These are phyloP conservation scores for Noctilio leporinus DNA, from an alignment of 2,113 vertebrate species.

Conservation along the genomic window DNA sequence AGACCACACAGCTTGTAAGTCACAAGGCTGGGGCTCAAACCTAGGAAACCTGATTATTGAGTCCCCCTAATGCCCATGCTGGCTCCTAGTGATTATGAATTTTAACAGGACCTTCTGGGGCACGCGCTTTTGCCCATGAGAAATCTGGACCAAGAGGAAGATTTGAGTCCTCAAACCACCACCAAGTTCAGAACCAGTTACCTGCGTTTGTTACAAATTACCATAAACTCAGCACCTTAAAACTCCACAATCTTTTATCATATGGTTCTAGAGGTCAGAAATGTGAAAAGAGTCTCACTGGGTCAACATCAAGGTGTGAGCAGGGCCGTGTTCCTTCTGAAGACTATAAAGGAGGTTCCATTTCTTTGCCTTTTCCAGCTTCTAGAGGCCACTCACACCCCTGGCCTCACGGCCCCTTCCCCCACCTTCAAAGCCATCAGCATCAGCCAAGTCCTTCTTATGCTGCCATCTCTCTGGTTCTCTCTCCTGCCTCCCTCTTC, in stretches of 20 bases:
- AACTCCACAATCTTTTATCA: not conserved
- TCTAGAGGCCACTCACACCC: accelerated
- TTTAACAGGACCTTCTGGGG: not conserved
- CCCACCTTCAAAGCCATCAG: not conserved
- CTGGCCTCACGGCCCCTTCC: accelerated
- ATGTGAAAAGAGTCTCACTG: not conserved
- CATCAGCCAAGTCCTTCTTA: not conserved
- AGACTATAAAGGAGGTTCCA: not conserved
- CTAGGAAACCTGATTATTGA: not conserved
- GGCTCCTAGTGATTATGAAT: not conserved
- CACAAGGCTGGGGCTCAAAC: not conserved
- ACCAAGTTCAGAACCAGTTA: not conserved
- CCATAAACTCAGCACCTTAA: not conserved
- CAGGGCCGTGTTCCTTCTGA: not conserved
- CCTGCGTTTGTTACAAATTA: not conserved
- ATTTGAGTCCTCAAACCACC: not conserved
- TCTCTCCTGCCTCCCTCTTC: not conserved
- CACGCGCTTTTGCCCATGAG: not conserved
- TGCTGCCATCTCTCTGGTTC: not conserved
- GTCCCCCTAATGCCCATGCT: accelerated
- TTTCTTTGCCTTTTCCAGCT: not conserved
- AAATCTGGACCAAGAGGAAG: not conserved
- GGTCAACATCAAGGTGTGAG: not conserved
- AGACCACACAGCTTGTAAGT: not conserved
- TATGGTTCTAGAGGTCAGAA: not conserved